Evolutionary conservation across 2,113 vertebrate genomes (phyloP).

Genomic region (Nannospalax galili): DNA sequence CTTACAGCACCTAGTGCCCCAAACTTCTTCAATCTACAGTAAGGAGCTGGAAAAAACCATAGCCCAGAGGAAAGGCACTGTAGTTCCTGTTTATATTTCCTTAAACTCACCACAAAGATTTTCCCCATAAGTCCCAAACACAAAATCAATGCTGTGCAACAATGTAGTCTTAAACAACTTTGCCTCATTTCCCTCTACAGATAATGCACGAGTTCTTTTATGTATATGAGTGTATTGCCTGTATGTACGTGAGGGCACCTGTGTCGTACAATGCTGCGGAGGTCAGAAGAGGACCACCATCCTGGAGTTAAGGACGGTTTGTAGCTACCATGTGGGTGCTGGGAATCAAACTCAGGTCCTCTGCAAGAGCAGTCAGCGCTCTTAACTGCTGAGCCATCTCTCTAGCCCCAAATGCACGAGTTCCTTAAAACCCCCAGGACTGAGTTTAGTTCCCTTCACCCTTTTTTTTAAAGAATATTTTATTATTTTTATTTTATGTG

Average conservation of each 20-base stretch:
- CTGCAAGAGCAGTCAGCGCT: too few relatives aligned
- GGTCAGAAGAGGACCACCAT: too few relatives aligned
- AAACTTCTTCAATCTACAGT: constrained; percentile 34
- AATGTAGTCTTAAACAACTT: constrained; percentile 62
- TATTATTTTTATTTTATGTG: too few relatives aligned
- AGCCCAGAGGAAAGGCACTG: constrained; percentile 60
- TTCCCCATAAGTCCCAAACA: constrained; percentile 52
- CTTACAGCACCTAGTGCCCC: background rate
- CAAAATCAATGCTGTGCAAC: constrained; percentile 80
- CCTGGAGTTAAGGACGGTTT: too few relatives aligned
- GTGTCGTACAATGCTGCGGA: too few relatives aligned
- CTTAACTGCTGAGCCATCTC: too few relatives aligned
- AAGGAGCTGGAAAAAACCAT: constrained; percentile 52
- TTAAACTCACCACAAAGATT: constrained; percentile 78
- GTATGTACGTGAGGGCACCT: too few relatives aligned
- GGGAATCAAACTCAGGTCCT: too few relatives aligned
- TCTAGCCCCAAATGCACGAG: too few relatives aligned
- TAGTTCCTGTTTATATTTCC: constrained; percentile 79
- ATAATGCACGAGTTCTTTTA: background rate
- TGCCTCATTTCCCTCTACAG: constrained; percentile 72
- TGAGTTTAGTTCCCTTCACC: constrained; percentile 54
- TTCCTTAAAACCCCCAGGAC: constrained; percentile 69
- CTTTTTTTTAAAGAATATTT: too few relatives aligned
- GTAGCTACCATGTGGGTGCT: too few relatives aligned
- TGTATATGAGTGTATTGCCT: too few relatives aligned